Evolutionary conservation across 1,140 invertebrate species (phyloP).

Genomic region (Ctenoplectra terminalis): DNA sequence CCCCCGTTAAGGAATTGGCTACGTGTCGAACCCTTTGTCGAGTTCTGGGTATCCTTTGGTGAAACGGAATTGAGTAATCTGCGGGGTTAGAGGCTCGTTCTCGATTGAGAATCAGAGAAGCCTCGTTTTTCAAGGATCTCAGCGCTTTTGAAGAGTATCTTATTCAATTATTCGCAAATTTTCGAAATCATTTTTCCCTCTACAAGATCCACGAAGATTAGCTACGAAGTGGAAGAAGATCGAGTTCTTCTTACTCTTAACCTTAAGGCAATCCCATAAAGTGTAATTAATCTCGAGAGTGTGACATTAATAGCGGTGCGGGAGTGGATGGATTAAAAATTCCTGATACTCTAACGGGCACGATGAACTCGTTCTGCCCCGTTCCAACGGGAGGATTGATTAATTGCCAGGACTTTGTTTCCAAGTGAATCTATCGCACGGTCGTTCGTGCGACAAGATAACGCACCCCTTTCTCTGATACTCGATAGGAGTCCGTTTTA

Average conservation of each 20-base stretch:
- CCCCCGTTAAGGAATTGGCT: not conserved
- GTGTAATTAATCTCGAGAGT: constrained; percentile 58
- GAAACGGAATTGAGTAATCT: not conserved
- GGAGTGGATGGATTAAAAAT: constrained; percentile 55
- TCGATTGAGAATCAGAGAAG: not conserved
- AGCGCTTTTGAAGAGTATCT: not conserved
- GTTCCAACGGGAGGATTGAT: constrained; percentile 1
- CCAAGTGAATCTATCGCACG: constrained; percentile 36
- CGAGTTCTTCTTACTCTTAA: not conserved
- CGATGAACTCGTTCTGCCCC: constrained; percentile 44
- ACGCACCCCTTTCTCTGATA: too few relatives aligned
- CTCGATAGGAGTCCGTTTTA: too few relatives aligned
- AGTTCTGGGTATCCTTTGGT: too few relatives aligned
- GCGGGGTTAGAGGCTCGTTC: not conserved
- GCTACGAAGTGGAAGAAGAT: not conserved
- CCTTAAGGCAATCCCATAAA: constrained; percentile 12
- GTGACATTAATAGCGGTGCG: constrained; percentile 56
- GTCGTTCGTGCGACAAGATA: too few relatives aligned
- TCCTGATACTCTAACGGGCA: constrained; percentile 45
- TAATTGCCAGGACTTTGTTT: constrained; percentile 33
- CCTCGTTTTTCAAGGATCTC: not conserved
- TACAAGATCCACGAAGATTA: not conserved
- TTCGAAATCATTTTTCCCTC: not conserved
- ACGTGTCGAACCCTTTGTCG: not conserved
- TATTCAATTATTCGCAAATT: not conserved